Percentiles rank a stretch among this genome's conserved stretches.
Evolutionary conservation across 2,888 invertebrate genomes (phyloP).

Genomic region (Plebejus anna): DNA sequence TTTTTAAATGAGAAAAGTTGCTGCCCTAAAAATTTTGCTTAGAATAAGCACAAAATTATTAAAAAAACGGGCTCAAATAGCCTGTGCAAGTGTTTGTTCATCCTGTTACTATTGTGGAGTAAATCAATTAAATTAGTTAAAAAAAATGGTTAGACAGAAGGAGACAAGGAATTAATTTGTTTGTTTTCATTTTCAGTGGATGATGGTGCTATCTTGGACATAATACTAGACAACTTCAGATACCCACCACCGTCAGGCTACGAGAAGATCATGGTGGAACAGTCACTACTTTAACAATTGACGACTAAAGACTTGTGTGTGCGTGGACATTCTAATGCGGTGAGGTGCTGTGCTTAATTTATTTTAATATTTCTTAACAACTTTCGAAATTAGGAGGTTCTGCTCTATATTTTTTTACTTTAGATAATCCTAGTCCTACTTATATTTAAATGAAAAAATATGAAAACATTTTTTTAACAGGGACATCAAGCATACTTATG

Average conservation of each 20-base stretch:
- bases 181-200: slow-evolving; percentile 84
- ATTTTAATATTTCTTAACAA: background rate
- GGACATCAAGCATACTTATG: too few species aligned
- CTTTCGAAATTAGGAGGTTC: background rate
- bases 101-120: too few species aligned
- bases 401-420: background rate
- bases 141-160: too few species aligned
- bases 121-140: too few species aligned
- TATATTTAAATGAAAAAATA: too few species aligned
- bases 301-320: slow-evolving; percentile 39
- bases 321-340: slow-evolving; percentile 42
- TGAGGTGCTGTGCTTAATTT: slow-evolving; percentile 32
- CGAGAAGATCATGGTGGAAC: slow-evolving; percentile 97
- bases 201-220: slow-evolving; percentile 97
- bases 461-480: too few species aligned
- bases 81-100: too few species aligned
- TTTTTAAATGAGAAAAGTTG: too few species aligned
- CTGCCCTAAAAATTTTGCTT: too few species aligned
- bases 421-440: background rate
- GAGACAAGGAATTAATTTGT: background rate
- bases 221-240: slow-evolving; percentile 93
- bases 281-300: slow-evolving; percentile 91
- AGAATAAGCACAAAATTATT: too few species aligned
- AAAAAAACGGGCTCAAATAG: too few species aligned
- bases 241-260: slow-evolving; percentile 92